Conservation (phyloP, 2,888 invertebrate species). For the Trichopoda pennipes region DNA sequence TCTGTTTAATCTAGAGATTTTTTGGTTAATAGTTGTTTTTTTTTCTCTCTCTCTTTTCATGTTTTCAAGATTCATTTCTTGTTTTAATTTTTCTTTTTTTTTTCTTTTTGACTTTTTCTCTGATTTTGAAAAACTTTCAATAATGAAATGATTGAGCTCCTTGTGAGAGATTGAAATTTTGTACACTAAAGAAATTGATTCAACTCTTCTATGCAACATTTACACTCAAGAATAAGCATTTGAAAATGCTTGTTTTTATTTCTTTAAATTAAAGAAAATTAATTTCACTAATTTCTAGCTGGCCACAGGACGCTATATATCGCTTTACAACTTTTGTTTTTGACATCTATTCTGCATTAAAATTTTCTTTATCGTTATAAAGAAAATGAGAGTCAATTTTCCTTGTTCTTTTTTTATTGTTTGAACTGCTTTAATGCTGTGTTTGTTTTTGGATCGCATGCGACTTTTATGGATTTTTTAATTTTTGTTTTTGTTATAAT, state of each 20-base stretch:
- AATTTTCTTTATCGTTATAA: background rate
- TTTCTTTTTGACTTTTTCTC: constrained; percentile 10
- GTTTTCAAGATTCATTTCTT: constrained; percentile 14
- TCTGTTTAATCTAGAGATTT: constrained; percentile 1
- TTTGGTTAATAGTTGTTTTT: constrained; percentile 13
- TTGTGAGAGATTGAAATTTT: constrained; percentile 7
- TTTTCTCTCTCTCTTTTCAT: constrained; percentile 1
- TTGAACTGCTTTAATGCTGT: background rate
- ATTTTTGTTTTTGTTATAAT: background rate
- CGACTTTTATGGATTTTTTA: background rate
- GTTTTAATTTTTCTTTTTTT: background rate
- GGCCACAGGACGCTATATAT: too few relatives aligned
- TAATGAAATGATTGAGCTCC: constrained; percentile 4
- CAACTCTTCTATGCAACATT: background rate
- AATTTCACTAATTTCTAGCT: too few relatives aligned
- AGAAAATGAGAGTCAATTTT: background rate
- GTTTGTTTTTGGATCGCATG: background rate
- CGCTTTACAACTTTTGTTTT: too few relatives aligned
- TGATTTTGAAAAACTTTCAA: constrained; percentile 2
- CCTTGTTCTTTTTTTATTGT: background rate
- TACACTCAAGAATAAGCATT: constrained; percentile 1
- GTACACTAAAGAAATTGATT: constrained; percentile 35
- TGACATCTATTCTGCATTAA: background rate
- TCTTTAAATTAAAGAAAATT: background rate
- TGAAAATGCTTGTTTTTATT: background rate